Base-by-base conservation (phyloP, 92 coral and sea anemone species). In the Heteractis magnifica region DNA sequence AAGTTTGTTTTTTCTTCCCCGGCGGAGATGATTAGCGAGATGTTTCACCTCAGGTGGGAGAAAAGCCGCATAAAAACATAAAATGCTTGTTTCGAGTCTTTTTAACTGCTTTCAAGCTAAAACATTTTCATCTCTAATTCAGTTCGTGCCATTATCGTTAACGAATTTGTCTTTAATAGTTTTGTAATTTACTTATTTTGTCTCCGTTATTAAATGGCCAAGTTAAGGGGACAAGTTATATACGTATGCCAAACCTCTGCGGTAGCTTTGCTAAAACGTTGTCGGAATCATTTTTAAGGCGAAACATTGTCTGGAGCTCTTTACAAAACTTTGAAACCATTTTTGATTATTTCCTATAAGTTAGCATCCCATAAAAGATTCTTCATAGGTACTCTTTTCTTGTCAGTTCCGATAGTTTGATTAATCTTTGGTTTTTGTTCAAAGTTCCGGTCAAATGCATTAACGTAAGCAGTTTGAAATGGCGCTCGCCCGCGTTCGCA, bases 391-490 rank as follows among this genome's bases (percentile, higher is more conserved):
- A 9, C 71, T 64, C 71, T 64, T 23, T 19, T 64, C 4, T 64
- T 64, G 26, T 64, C 49, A 68, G 73, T 56, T 78, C 71, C 81
- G 49, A 58, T 78, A 52, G 51, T 10, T 59, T 56, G 53, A 78
- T 78, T 78, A 78, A 78, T 59, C 72, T 26, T 9, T 23, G 72
- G 19, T 23, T 78, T 78, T 23, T 78, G 70, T 13, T 26, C 19
- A 12, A 21, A 78, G 53, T 10, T 78, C 81, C 81, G 81, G 81
- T 56, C 81, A 74, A 16, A 77, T 78, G 72, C 81, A 58, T 78
- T 75, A 75, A 56, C 18, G 79, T 34, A 34, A 34, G 44, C 44
- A 34, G 44, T 34, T 34, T 34, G 44, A 34, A 34, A 34, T 34
- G 44, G 44, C 44, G 44, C 44, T 34, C 44, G 44, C 44, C 44